Evolutionary conservation across 2,888 invertebrate species (phyloP).

Genomic region (Mythimna albipuncta): DNA sequence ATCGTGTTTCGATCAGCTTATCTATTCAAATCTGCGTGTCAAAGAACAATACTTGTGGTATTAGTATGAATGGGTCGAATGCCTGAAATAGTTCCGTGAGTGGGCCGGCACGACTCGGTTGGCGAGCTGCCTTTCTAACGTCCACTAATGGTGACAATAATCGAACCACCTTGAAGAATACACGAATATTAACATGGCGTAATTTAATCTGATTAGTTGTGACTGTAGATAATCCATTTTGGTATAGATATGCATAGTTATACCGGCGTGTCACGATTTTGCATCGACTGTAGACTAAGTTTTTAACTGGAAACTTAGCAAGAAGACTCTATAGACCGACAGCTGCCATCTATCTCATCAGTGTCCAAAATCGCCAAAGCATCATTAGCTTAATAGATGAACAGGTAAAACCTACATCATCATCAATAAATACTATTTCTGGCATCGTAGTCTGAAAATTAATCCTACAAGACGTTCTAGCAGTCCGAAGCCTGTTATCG

Average conservation of each 20-base stretch:
- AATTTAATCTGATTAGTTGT: slow-evolving; percentile 32
- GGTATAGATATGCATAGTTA: not conserved
- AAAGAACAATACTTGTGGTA: slow-evolving; percentile 60
- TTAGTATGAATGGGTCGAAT: slow-evolving; percentile 67
- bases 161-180: slow-evolving; percentile 44
- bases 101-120: slow-evolving; percentile 63
- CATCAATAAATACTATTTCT: slow-evolving; percentile 15
- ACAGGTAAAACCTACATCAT: not conserved
- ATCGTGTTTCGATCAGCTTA: slow-evolving; percentile 56
- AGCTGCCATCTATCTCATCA: not conserved
- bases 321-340: not conserved
- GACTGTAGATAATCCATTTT: slow-evolving; percentile 15
- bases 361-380: not conserved
- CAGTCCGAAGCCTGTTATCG: slow-evolving; percentile 17
- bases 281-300: not conserved
- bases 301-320: not conserved
- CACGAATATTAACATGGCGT: slow-evolving; percentile 29
- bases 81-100: slow-evolving; percentile 72
- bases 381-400: not conserved
- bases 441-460: slow-evolving; percentile 5
- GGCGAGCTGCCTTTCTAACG: slow-evolving; percentile 59
- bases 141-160: slow-evolving; percentile 57
- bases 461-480: slow-evolving; percentile 11
- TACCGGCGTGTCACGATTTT: not conserved
- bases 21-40: slow-evolving; percentile 58